Percentiles rank a stretch among this genome's conserved stretches.
phyloP scores from a whole-genome alignment of 1,140 invertebrate genomes.

The Potamilus streckersoni region DNA sequence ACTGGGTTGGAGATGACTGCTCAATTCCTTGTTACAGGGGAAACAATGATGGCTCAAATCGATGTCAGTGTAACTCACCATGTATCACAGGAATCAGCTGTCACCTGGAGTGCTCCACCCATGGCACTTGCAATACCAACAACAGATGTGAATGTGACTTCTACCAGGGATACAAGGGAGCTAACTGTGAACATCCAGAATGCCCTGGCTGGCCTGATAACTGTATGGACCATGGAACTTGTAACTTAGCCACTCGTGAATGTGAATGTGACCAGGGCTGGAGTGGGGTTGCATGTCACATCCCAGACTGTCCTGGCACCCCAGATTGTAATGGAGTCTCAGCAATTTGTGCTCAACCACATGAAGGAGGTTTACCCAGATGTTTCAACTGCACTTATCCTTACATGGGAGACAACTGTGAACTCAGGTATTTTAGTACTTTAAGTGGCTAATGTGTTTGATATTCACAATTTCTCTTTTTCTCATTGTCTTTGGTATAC shows the following conservation, averaged over 20 bases:
- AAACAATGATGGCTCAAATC: conserved; percentile 29
- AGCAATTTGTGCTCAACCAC: conserved; percentile 27
- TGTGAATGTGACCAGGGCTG: conserved; percentile 42
- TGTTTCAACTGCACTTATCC: conserved; percentile 38
- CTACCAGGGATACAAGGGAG: conserved; percentile 42
- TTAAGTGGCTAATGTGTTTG: no score
- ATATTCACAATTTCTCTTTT: no score
- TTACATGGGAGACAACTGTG: conserved; percentile 40
- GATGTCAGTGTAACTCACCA: conserved; percentile 25
- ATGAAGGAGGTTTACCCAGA: conserved; percentile 28
- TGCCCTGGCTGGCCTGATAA: conserved; percentile 46
- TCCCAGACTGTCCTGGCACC: conserved; percentile 29
- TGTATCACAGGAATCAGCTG: conserved; percentile 39
- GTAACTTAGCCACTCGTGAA: conserved; percentile 31
- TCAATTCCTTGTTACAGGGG: conserved; percentile 46
- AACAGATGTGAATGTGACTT: conserved; percentile 45
- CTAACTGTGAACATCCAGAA: conserved; percentile 42
- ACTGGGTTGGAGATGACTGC: conserved; percentile 47
- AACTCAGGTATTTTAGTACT: conserved; percentile 17
- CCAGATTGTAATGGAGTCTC: conserved; percentile 36
- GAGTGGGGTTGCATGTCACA: conserved; percentile 37
- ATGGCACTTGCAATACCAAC: conserved; percentile 40
- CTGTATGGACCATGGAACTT: conserved; percentile 36
- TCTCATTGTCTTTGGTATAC: no score
- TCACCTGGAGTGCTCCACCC: conserved; percentile 40